Base-by-base conservation (phyloP, 2,888 invertebrate genomes). In the Drosophila anomelani region DNA sequence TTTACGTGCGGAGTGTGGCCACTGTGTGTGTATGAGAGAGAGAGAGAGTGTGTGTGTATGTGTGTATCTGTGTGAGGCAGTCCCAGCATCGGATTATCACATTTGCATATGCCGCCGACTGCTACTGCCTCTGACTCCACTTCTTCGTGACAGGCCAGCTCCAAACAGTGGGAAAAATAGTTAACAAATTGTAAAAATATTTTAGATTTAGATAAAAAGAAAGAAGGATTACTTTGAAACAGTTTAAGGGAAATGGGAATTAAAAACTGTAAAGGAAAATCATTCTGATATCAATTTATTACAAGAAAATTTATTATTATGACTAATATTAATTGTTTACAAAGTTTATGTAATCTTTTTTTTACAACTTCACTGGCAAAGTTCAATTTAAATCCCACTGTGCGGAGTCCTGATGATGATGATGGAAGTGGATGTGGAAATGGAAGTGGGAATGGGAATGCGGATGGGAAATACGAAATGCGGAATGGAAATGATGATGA, bases 21-120 rank as follows among this genome's bases (percentile, higher is more conserved):
- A 47, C 53, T 57, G 71, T 59, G 26, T 3, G 53, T 12, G 43
- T 36, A 32, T 55, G n/a, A 29, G 36, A 56, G n/a, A 32, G 62
- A 9, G 47, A 8, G 32, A 20, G 41, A 29, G 8, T 20, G 44
- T 44, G 62, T 46, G 23, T 53, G n/a, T 49, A 43, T 20, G 20
- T 57, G 51, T 61, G 15, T 54, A 39, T 51, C 47, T 17, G 68
- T 57, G 60, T 39, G 61, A 62, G 51, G 47, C 41, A 64, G 60
- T 83, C 67, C 64, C 67, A 75, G 73, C 77, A 86, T 79, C 86
- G 88, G 90, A 89, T 86, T 89, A 89, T 88, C 90, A 86, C 88
- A 86, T 86, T 86, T 86, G 88, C 86, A 86, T 89, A 89, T 78
- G 88, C 87, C 61, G 74, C 69, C 59, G 81, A 54, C 80, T 44